Conservation (phyloP, 30 jellyfish, hydroid and myxozoan species). For the Pseudorhiza aurosa region DNA sequence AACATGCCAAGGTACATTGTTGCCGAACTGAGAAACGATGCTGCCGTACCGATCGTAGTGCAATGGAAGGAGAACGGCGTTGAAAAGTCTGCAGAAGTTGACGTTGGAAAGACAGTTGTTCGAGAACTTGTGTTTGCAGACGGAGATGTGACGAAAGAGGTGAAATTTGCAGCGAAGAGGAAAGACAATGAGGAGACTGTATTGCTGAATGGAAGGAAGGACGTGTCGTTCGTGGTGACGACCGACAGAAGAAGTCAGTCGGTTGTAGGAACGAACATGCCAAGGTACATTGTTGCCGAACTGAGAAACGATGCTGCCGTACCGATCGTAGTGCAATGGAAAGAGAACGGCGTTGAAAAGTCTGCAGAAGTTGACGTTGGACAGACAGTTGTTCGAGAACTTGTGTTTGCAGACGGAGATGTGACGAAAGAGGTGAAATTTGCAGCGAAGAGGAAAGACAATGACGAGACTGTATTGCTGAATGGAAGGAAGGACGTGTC, state of each 20-base stretch:
- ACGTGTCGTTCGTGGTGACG: background rate
- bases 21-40: slow-evolving; percentile 15
- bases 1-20: slow-evolving; percentile 12
- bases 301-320: background rate
- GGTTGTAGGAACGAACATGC: slow-evolving; percentile 1
- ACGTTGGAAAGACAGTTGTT: background rate
- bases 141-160: background rate
- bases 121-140: background rate
- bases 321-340: background rate
- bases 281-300: background rate
- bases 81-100: background rate
- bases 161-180: slow-evolving; percentile 10
- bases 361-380: background rate
- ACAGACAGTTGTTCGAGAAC: background rate
- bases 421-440: background rate
- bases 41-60: slow-evolving; percentile 17
- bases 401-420: background rate
- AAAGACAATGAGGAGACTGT: background rate
- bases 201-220: slow-evolving; percentile 6
- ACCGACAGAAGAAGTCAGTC: background rate
- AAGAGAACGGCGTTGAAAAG: background rate
- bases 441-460: background rate
- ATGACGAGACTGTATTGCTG: background rate
- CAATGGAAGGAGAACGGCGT: slow-evolving; percentile 17
- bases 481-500: background rate